Base-by-base conservation (phyloP, 2,113 vertebrate genomes). In the Fregetta grallaria region DNA sequence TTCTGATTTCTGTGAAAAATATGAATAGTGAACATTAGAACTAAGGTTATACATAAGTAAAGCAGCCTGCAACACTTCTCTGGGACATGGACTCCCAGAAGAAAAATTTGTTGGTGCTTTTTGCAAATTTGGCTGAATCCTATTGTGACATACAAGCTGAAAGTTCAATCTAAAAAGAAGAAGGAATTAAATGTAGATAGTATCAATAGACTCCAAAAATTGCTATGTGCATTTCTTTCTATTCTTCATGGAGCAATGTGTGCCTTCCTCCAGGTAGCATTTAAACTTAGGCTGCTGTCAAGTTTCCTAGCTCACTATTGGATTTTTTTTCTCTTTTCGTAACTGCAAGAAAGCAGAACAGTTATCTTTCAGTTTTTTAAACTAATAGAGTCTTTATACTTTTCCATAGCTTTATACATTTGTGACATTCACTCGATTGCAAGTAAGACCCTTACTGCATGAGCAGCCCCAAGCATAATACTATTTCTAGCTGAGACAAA, bases 1-100 rank as follows among this genome's bases (percentile, higher is more conserved):
- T 38, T 76, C 21, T 66, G 10, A 89, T 71, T 77, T 55, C 12
- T n/a, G 13, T 77, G 40, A 44, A 65, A 78, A 73, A 53, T 21
- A 15, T 1, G 3, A 62, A 61, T 9, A 73, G 12, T 0, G 2
- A 76, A 8, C 26, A 2, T 16, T 5, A 50, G 52, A 73, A 16
- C 11, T n/a, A 42, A 52, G 59, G 36, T 73, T 44, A 25, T 26
- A 19, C 10, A 7, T 14, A 20, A 20, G 72, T 19, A 52, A 27
- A 15, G 30, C 38, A 58, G 29, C 10, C 2, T 38, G 13, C 18
- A 20, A 15, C 7, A 3, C 23, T 42, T 29, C 32, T 8, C 45
- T 44, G 19, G 32, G 47, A 80, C 66, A 49, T 1, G 32, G 34
- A 30, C 38, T 74, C n/a, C 34, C 18, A 36, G 36, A 32, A 63